A percentile compares a stretch with the other conserved stretches of the same genome.
These are phyloP conservation scores for Coracopsis vasa DNA, from an alignment of 2,113 vertebrate genomes.

Conservation along the genomic window DNA sequence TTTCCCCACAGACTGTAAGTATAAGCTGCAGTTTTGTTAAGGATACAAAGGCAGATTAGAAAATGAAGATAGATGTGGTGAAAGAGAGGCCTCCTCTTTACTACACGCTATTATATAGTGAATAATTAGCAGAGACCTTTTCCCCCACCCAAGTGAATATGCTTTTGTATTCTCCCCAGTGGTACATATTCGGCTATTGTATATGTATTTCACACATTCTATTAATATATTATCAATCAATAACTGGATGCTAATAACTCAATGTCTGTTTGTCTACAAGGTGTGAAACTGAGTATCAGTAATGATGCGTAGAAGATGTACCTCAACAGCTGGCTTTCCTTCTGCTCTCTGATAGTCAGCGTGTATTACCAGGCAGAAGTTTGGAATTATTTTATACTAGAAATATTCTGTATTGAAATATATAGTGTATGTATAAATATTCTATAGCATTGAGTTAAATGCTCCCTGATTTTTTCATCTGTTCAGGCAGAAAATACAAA, in stretches of 20 bases:
- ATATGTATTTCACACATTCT: background rate
- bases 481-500: background rate
- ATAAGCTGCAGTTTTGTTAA: background rate
- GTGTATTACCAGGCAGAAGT: background rate
- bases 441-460: background rate
- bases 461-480: background rate
- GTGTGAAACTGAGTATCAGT: background rate
- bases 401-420: background rate
- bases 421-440: background rate
- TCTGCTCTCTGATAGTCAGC: background rate
- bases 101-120: background rate
- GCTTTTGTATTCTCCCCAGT: background rate
- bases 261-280: background rate
- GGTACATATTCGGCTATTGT: background rate
- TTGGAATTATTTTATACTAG: background rate
- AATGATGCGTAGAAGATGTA: background rate
- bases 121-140: background rate
- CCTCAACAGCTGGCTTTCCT: background rate
- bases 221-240: background rate
- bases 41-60: background rate
- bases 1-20: background rate
- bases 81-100: background rate
- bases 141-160: background rate
- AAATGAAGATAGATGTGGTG: background rate
- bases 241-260: background rate